Conservation (phyloP, 2,797 vertebrate species). For the Pseudopleuronectes americanus region DNA sequence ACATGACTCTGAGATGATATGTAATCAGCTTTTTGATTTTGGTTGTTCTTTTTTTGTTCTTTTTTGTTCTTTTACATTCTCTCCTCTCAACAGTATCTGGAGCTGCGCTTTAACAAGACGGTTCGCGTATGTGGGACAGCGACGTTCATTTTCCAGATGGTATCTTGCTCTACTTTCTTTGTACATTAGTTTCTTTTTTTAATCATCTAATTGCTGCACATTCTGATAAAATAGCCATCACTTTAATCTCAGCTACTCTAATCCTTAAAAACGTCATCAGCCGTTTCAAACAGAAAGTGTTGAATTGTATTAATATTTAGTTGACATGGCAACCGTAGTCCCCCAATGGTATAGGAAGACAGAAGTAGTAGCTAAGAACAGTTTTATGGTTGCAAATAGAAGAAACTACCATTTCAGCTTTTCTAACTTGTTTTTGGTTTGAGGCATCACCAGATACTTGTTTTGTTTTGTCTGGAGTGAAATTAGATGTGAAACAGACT, state of each 20-base stretch:
- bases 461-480: not conserved
- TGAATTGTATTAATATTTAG: not conserved
- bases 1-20: conserved; percentile 57
- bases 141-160: conserved; percentile 99
- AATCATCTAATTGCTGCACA: not conserved
- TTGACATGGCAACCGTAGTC: not conserved
- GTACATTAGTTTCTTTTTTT: not conserved
- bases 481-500: not conserved
- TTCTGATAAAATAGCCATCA: too few species aligned
- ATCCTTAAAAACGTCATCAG: too few species aligned
- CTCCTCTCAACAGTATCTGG: conserved; percentile 88
- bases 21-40: conserved; percentile 38
- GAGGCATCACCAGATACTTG: too few species aligned
- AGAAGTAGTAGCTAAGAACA: too few species aligned
- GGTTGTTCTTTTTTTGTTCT: not conserved
- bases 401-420: too few species aligned
- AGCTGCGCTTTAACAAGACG: conserved; percentile 94
- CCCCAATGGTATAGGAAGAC: not conserved
- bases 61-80: conserved; percentile 19
- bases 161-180: conserved; percentile 55
- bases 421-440: too few species aligned
- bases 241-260: not conserved
- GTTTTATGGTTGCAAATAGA: too few species aligned
- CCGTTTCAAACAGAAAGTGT: not conserved
- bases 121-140: conserved; percentile 91